phyloP scores from a whole-genome alignment of 2,797 vertebrate species.

The Acipenser ruthenus region DNA sequence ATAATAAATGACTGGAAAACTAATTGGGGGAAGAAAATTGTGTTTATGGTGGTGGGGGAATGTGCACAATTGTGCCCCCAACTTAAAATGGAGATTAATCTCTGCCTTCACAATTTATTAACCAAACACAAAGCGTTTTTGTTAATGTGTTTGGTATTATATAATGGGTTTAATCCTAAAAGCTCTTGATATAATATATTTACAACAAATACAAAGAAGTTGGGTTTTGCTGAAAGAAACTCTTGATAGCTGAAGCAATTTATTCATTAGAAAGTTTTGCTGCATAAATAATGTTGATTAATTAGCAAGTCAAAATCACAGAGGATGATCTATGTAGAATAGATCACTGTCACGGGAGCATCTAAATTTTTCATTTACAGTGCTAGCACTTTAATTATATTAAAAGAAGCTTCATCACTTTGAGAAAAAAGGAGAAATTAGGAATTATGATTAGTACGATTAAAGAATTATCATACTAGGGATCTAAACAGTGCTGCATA shows the following conservation, averaged over 20 bases:
- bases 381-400: conserved; percentile 53
- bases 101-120: too few relatives aligned
- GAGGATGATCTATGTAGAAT: conserved; percentile 65
- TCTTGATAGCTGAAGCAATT: conserved; percentile 46
- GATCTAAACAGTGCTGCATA: too few relatives aligned
- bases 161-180: too few relatives aligned
- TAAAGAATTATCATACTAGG: too few relatives aligned
- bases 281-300: conserved; percentile 72
- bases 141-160: too few relatives aligned
- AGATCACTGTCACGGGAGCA: conserved; percentile 60
- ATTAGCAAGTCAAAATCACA: conserved; percentile 65
- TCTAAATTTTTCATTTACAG: conserved; percentile 58
- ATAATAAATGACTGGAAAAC: too few relatives aligned
- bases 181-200: background rate
- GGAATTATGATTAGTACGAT: conserved; percentile 22
- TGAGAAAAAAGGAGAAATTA: conserved; percentile 44
- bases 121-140: too few relatives aligned
- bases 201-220: conserved; percentile 46
- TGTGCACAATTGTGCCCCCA: too few relatives aligned
- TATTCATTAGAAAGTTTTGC: conserved; percentile 58
- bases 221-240: conserved; percentile 40
- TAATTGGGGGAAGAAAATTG: too few relatives aligned
- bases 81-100: too few relatives aligned
- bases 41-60: too few relatives aligned
- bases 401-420: conserved; percentile 44